phyloP scores from a whole-genome alignment of 2,113 vertebrate genomes.

The Hippocampus mohnikei region DNA sequence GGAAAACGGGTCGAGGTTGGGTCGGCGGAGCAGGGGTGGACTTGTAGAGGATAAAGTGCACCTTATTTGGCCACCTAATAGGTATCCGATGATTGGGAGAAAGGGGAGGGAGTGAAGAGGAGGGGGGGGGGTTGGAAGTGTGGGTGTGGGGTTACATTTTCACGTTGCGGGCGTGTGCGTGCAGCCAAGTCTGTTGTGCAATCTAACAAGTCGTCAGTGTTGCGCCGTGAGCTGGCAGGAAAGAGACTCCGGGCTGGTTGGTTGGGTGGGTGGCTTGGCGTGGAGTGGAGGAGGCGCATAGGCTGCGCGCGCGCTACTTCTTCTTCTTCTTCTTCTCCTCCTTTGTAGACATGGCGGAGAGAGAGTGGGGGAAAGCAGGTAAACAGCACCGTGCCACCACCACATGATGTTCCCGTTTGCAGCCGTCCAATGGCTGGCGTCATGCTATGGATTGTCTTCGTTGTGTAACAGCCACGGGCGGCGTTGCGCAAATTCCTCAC shows the following conservation, averaged over 20 bases:
- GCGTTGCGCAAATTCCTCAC: conserved; percentile 43
- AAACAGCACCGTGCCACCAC: neutral
- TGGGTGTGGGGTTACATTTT: conserved; percentile 33
- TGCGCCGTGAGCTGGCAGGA: conserved; percentile 47
- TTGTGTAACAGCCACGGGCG: conserved; percentile 54
- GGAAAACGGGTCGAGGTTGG: neutral
- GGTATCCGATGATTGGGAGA: conserved; percentile 68
- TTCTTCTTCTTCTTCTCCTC: neutral
- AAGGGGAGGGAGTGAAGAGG: conserved; percentile 17
- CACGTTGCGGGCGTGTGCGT: conserved; percentile 26
- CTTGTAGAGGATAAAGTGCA: conserved; percentile 7
- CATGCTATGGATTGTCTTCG: conserved; percentile 47
- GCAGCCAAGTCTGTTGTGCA: conserved; percentile 59
- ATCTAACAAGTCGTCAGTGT: conserved; percentile 69
- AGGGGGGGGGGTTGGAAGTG: conserved; percentile 16
- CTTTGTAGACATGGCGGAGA: conserved; percentile 4
- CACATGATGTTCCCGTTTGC: neutral
- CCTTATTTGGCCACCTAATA: conserved; percentile 7
- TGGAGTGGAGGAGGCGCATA: neutral
- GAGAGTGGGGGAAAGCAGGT: neutral
- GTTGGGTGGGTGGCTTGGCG: conserved; percentile 21
- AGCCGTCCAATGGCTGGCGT: conserved; percentile 16
- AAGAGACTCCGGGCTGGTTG: conserved; percentile 1
- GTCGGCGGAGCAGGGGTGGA: neutral
- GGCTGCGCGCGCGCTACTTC: conserved; percentile 1